Conservation (phyloP, 1,140 invertebrate genomes). For the Aphelenchoides besseyi region DNA sequence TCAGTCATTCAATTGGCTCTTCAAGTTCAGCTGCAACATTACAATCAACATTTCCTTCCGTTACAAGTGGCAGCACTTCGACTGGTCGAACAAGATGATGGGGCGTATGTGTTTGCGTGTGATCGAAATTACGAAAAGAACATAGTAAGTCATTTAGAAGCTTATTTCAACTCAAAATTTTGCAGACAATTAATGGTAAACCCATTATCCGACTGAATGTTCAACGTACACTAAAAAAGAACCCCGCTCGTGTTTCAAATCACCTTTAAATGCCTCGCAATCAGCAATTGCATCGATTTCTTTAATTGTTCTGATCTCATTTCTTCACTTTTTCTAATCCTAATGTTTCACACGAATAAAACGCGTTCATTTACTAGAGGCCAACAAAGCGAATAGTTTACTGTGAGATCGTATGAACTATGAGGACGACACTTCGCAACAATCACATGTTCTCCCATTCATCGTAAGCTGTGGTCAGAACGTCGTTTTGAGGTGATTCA, state of each 20-base stretch:
- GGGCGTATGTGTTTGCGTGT: neutral
- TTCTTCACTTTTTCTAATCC: no score
- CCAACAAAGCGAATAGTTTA: no score
- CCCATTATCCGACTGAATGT: neutral
- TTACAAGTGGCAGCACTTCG: neutral
- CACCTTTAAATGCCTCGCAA: no score
- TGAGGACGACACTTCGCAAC: no score
- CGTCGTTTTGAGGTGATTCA: constrained; percentile 14
- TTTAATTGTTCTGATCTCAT: no score
- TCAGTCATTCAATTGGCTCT: neutral
- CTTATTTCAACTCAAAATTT: constrained; percentile 1
- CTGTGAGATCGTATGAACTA: no score
- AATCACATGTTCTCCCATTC: constrained; percentile 27
- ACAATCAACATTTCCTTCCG: neutral
- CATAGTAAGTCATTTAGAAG: neutral
- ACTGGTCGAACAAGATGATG: neutral
- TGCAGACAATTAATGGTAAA: neutral
- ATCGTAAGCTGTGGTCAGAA: constrained; percentile 23
- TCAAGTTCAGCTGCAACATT: neutral
- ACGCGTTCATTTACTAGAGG: no score
- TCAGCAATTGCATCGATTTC: no score
- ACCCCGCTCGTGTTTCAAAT: no score
- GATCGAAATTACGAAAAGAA: neutral
- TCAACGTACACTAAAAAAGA: neutral
- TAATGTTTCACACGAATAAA: no score